These are phyloP conservation scores for Camptogramma bilineatum DNA, from an alignment of 2,888 invertebrate species.

Conservation along the genomic window DNA sequence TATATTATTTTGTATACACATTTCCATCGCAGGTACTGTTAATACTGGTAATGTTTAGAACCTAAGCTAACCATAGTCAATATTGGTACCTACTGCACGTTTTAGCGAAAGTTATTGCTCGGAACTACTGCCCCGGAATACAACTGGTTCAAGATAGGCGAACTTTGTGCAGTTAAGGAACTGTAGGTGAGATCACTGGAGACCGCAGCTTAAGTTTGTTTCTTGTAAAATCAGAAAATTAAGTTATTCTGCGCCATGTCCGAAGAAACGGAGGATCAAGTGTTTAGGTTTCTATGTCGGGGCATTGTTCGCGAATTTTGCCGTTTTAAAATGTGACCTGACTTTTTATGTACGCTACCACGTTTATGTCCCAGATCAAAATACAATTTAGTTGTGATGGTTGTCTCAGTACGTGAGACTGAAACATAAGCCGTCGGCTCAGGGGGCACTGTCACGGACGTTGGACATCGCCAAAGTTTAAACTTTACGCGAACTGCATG, in stretches of 20 bases:
- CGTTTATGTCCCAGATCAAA: constrained; percentile 75
- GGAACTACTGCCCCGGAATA: constrained; percentile 25
- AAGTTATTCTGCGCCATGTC: constrained; percentile 54
- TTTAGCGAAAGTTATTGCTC: constrained; percentile 40
- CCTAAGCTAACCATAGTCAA: constrained; percentile 11
- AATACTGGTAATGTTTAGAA: too few relatives aligned
- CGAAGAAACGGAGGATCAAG: constrained; percentile 50
- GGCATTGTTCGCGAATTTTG: constrained; percentile 65
- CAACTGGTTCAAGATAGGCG: constrained; percentile 31
- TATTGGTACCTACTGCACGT: constrained; percentile 33
- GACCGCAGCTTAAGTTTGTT: constrained; percentile 30
- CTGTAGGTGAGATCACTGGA: constrained; percentile 29
- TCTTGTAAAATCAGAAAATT: constrained; percentile 34
- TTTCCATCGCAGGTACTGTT: not conserved
- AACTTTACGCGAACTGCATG: constrained; percentile 60
- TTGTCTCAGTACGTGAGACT: constrained; percentile 75
- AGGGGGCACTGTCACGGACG: constrained; percentile 69
- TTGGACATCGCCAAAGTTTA: constrained; percentile 63
- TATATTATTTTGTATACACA: too few relatives aligned
- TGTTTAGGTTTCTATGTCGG: constrained; percentile 66
- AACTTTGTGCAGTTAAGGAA: constrained; percentile 33
- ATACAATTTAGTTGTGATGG: constrained; percentile 74
- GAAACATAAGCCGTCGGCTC: constrained; percentile 60
- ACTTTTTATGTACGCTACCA: constrained; percentile 68
- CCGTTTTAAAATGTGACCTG: constrained; percentile 59